Percentiles rank a stretch among this genome's conserved stretches.
Evolutionary conservation across 2,797 vertebrate species (phyloP).

Genomic region (Xerus rutilus): DNA sequence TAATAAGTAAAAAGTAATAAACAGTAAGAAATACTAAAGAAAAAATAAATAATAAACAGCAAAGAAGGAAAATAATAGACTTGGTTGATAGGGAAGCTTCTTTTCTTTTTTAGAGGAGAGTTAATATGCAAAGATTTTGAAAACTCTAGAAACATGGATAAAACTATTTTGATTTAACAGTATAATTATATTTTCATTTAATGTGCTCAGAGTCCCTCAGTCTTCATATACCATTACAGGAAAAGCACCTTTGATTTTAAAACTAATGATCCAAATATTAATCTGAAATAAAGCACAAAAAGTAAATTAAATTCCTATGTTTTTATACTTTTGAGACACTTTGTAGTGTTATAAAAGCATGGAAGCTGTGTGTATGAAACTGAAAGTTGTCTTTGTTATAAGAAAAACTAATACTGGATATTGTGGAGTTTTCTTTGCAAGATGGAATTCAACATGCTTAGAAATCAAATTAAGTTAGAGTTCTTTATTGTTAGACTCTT

Average conservation of each 20-base stretch:
- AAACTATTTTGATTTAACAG: slow-evolving; percentile 44
- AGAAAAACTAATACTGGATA: slow-evolving; percentile 34
- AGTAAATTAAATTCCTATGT: background rate
- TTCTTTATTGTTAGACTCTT: background rate
- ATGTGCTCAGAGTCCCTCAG: background rate
- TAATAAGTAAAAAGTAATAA: no score
- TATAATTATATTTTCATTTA: slow-evolving; percentile 51
- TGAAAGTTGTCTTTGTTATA: background rate
- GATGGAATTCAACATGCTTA: slow-evolving; percentile 24
- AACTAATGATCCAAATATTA: slow-evolving; percentile 21
- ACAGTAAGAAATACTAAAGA: no score
- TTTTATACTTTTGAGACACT: slow-evolving; percentile 39
- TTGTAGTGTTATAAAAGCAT: background rate
- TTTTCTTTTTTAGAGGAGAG: background rate
- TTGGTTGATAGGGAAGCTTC: background rate
- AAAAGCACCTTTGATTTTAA: slow-evolving; percentile 32
- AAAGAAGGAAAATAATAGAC: background rate
- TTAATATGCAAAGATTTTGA: background rate
- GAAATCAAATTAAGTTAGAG: slow-evolving; percentile 8
- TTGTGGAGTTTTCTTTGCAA: slow-evolving; percentile 51
- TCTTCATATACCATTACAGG: background rate
- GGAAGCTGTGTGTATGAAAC: background rate
- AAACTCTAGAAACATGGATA: background rate
- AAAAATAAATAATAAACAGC: no score
- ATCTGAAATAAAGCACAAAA: slow-evolving; percentile 30